A percentile compares a stretch with the other conserved stretches of the same genome.
phyloP scores from a whole-genome alignment of 1,140 invertebrate genomes.

The Arion vulgaris region DNA sequence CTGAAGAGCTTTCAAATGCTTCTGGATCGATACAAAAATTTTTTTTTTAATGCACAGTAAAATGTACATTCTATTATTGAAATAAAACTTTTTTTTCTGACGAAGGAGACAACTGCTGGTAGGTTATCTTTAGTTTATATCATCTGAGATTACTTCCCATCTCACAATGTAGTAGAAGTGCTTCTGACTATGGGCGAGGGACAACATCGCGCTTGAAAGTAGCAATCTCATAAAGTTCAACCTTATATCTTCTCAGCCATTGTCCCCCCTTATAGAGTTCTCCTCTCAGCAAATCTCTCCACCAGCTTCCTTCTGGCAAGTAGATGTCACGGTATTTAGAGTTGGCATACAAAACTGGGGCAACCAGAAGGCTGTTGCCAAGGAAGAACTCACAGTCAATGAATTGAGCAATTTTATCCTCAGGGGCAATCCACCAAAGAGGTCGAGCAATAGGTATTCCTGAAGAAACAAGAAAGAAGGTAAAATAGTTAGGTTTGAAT shows the following conservation, averaged over 20 bases:
- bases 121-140: too few relatives aligned
- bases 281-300: conserved; percentile 49
- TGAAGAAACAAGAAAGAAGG: conserved; percentile 25
- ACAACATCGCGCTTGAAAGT: conserved; percentile 41
- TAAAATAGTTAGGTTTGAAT: too few relatives aligned
- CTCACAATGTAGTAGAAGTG: too few relatives aligned
- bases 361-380: conserved; percentile 86
- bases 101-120: too few relatives aligned
- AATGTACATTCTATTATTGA: too few relatives aligned
- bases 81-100: too few relatives aligned
- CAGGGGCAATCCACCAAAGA: conserved; percentile 92
- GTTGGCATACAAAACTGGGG: conserved; percentile 83
- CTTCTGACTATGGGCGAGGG: neutral
- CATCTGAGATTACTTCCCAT: too few relatives aligned
- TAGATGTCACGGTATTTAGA: conserved; percentile 81
- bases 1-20: too few relatives aligned
- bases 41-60: too few relatives aligned
- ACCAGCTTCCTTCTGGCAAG: conserved; percentile 57
- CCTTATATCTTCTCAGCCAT: conserved; percentile 52
- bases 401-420: conserved; percentile 83
- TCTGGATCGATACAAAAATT: too few relatives aligned
- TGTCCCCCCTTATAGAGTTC: conserved; percentile 47
- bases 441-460: conserved; percentile 79
- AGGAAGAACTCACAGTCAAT: conserved; percentile 88
- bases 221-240: conserved; percentile 52